Base-by-base conservation (phyloP, 2,797 vertebrate genomes). In the Synaphobranchus kaupii region DNA sequence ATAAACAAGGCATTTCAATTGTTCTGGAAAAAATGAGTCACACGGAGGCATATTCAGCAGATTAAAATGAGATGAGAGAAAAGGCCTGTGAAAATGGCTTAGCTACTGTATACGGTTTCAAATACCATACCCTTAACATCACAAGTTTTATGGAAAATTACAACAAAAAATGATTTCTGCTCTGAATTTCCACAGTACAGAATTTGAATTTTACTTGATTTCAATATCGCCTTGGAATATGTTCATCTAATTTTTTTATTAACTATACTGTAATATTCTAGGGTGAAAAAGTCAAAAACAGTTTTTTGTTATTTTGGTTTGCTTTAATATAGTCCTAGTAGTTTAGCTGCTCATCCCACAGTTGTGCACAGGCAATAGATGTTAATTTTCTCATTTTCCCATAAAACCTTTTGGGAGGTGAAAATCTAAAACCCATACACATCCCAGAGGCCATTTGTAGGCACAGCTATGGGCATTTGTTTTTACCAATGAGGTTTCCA, bases 21-120 rank as follows among this genome's bases (percentile, higher is more conserved):
- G 86, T 92, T 91, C 88, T 88, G 92, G 90, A 93, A 92, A 91
- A 93, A 88, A 90, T 93, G 93, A 95, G 90, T 95, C 93, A 94
- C 90, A 91, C 89, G 91, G 93, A 89, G 92, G 90, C 91, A 92
- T 91, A 92, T 93, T 95, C 90, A 87, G 90, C 82, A 89, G 89
- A 92, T 93, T 89, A 90, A 94, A 92, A 94, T 94, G 88, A 84
- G 89, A 81, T 34, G 89, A 86, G 31, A 90, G 87, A 84, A 90
- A 87, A 90, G 87, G 20, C 58, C 80, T 20, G 58, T 50, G 47
- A 71, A 86, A 68, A 50, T 20, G 80, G 47, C 60, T 83, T 66
- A 31, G 47, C 86, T 83, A 47, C 80, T 39, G 86, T 68, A 48
- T 31, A 52, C 15, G 78, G 85, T 47, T 44, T 39, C 20, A n/a